Base-by-base conservation (phyloP, 2,888 invertebrate species). In the Xylocampa areola region DNA sequence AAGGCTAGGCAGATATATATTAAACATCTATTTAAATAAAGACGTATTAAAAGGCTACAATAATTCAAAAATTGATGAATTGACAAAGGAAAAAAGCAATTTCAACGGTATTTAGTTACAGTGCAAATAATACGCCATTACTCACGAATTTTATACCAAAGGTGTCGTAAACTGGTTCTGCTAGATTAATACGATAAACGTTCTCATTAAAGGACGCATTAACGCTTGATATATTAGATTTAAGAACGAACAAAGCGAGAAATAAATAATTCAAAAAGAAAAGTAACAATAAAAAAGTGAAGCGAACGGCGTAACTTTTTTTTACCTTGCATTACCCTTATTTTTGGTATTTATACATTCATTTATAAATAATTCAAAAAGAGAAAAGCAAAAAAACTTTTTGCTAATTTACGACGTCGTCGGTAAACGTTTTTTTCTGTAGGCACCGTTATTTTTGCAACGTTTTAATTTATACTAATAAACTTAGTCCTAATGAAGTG, bases 111-210 rank as follows among this genome's bases (percentile, higher is more conserved):
- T 52, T 57, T 58, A 51, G 21, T 35, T 27, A 39, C n/a, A 27
- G 19, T 10, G 60, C 54, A 57, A 71, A 71, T 53, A 67, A 50
- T 65, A 51, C 19, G 27, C 52, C 52, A 67, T 69, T 71, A 59
- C 44, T 69, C 40, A 55, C 52, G 48, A 65, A 61, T 66, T 66
- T 54, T 61, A 68, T 43, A 49, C 53, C 44, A 47, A 70, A 70
- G 70, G 70, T 70, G 72, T 33, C 37, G 23, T 8, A 45, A 68
- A 72, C 70, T 5, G 53, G 70, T 68, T 61, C 11, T 10, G 3
- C 35, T 67, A 72, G 68, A 70, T 70, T 68, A 70, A 64, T 57
- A 39, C 60, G 70, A 72, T 70, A 72, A 68, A 58, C 45, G 2
- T 45, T 53, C 40, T 53, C 70, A 68, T 63, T 69, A 69, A 69